phyloP scores from a whole-genome alignment of 2,888 invertebrate species.

The Abscondita cerata region DNA sequence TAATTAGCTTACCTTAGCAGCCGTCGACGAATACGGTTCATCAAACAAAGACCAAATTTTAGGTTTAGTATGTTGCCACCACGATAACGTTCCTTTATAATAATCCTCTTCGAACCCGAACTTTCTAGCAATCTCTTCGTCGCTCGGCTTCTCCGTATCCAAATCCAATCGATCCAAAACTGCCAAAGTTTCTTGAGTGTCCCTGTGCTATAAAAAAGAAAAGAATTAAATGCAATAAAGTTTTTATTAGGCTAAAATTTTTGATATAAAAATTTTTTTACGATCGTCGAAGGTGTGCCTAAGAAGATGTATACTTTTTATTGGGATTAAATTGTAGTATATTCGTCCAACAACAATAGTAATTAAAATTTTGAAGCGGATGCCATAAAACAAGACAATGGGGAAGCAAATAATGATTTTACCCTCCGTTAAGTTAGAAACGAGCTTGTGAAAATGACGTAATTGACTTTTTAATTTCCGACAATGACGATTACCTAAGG shows the following conservation, averaged over 20 bases:
- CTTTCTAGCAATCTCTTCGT: conserved; percentile 96
- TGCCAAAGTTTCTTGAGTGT: conserved; percentile 98
- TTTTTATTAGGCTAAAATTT: too few species aligned
- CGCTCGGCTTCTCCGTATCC: conserved; percentile 97
- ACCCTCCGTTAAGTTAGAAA: too few species aligned
- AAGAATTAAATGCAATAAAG: conserved; percentile 4
- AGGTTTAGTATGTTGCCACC: conserved; percentile 98
- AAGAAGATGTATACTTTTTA: too few species aligned
- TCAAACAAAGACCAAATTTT: conserved; percentile 99
- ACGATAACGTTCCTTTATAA: conserved; percentile 85
- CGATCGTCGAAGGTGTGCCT: too few species aligned
- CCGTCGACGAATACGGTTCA: conserved; percentile 97
- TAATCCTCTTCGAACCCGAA: conserved; percentile 97
- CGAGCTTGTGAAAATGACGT: background rate
- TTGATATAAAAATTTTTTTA: too few species aligned
- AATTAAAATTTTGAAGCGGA: too few species aligned
- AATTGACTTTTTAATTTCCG: background rate
- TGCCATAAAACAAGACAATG: too few species aligned
- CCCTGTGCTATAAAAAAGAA: conserved; percentile 76
- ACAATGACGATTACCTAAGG: background rate
- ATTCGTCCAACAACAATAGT: too few species aligned
- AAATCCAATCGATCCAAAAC: conserved; percentile 96
- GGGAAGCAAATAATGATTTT: too few species aligned
- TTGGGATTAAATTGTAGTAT: too few species aligned
- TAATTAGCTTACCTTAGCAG: conserved; percentile 81